These are phyloP conservation scores for Drosophila asahinai DNA, from an alignment of 1,140 invertebrate species.

Conservation along the genomic window DNA sequence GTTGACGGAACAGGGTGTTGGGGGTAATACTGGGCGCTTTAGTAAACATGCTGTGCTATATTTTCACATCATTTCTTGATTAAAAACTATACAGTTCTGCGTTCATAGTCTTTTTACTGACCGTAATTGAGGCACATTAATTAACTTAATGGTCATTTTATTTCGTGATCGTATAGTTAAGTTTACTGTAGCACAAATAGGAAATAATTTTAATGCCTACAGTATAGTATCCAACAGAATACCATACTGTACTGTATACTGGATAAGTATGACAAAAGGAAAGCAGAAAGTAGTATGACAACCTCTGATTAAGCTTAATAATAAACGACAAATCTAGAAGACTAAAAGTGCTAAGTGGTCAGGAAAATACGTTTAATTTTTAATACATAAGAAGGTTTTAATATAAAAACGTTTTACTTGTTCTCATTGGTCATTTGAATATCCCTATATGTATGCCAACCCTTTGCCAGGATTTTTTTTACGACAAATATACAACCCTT, in stretches of 20 bases:
- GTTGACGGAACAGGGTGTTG: not conserved
- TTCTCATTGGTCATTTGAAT: conserved; percentile 49
- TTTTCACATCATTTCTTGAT: conserved; percentile 68
- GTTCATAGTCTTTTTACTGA: conserved; percentile 67
- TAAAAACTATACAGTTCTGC: conserved; percentile 77
- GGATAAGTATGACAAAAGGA: conserved; percentile 32
- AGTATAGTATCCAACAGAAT: not conserved
- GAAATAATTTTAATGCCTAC: not conserved
- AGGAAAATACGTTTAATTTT: not conserved
- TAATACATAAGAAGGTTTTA: not conserved
- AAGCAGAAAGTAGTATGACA: not conserved
- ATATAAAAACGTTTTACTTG: no score
- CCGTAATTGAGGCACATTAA: conserved; percentile 72
- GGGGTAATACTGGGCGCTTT: not conserved
- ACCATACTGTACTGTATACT: no score
- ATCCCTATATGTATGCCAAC: conserved; percentile 32
- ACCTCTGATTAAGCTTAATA: no score
- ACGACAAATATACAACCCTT: conserved; percentile 45
- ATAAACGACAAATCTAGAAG: not conserved
- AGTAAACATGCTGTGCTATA: conserved; percentile 58
- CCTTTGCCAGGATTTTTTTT: conserved; percentile 36
- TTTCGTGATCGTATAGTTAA: conserved; percentile 51
- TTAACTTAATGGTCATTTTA: conserved; percentile 82
- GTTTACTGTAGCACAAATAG: conserved; percentile 28
- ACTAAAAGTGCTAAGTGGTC: no score